phyloP scores from a whole-genome alignment of 1,140 invertebrate species.

The Parapsyche elsis region DNA sequence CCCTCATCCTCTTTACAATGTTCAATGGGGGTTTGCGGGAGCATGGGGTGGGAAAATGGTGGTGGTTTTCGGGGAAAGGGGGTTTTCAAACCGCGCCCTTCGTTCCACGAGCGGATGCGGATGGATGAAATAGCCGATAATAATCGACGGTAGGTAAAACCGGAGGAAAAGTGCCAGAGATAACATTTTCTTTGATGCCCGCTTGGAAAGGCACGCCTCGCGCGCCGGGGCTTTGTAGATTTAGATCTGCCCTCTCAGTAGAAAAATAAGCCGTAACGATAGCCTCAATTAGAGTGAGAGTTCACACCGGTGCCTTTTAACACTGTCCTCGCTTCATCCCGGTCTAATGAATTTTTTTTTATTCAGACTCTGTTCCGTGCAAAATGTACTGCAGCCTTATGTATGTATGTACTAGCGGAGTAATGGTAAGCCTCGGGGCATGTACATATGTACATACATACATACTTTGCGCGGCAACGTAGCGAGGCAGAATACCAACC shows the following conservation, averaged over 20 bases:
- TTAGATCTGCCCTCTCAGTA: not conserved
- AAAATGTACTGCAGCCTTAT: too few species aligned
- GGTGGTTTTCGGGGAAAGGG: not conserved
- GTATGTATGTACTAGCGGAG: too few species aligned
- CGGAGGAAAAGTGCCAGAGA: conserved; percentile 50
- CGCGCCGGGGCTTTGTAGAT: conserved; percentile 18
- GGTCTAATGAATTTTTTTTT: too few species aligned
- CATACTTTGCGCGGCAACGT: too few species aligned
- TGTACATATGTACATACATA: too few species aligned
- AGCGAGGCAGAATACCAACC: too few species aligned
- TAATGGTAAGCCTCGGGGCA: too few species aligned
- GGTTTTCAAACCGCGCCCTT: not conserved
- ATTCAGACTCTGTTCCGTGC: too few species aligned
- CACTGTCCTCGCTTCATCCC: too few species aligned
- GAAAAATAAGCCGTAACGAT: conserved; percentile 38
- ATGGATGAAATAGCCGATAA: conserved; percentile 46
- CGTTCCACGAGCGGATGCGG: not conserved
- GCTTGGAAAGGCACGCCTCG: conserved; percentile 24
- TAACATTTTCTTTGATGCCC: conserved; percentile 55
- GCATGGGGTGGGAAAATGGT: not conserved
- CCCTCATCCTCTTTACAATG: not conserved
- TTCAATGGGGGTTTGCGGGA: too few species aligned
- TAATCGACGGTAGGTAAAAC: conserved; percentile 34
- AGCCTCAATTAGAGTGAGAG: not conserved
- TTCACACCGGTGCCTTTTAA: too few species aligned